phyloP scores from a whole-genome alignment of 2,113 vertebrate genomes.

The Taxidea taxus region DNA sequence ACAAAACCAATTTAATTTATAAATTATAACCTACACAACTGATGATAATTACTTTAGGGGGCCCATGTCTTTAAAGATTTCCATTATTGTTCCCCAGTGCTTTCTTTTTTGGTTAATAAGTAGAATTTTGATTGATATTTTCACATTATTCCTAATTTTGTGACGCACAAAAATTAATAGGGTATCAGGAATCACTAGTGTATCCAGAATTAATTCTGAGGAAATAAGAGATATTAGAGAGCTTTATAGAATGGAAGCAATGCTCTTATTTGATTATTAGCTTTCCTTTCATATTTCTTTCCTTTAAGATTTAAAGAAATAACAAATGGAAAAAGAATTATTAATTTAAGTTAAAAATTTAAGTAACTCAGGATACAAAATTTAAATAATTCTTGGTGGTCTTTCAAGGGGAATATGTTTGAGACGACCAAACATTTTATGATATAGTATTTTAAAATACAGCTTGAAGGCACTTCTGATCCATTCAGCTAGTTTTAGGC shows the following conservation, averaged over 20 bases:
- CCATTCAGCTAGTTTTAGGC: not conserved
- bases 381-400: not conserved
- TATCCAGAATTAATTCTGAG: not conserved
- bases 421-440: not conserved
- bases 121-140: not conserved
- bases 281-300: not conserved
- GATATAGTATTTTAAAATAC: not conserved
- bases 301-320: not conserved
- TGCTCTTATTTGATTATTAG: not conserved
- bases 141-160: not conserved
- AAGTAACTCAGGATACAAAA: not conserved
- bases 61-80: not conserved
- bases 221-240: not conserved
- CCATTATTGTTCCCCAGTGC: not conserved
- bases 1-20: not conserved
- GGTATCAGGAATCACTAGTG: not conserved
- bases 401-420: not conserved
- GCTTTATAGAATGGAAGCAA: not conserved
- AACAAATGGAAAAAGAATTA: not conserved
- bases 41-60: not conserved
- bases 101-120: constrained; percentile 1
- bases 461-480: not conserved
- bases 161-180: not conserved
- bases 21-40: not conserved
- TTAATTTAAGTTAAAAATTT: not conserved